These are phyloP conservation scores for Thalassaphorura encarpata DNA, from an alignment of 1,140 invertebrate species.

Conservation along the genomic window DNA sequence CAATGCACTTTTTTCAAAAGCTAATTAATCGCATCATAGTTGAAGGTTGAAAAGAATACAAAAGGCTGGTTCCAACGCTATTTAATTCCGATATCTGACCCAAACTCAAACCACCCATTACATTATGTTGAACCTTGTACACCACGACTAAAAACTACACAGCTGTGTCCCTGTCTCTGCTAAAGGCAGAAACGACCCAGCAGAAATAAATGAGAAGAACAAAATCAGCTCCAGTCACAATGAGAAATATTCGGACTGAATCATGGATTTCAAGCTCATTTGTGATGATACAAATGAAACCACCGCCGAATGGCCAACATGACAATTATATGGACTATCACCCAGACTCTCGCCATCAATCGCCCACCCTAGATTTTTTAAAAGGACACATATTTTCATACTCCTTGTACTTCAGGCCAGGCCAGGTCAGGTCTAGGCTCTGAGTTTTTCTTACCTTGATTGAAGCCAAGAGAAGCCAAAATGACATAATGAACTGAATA, in stretches of 20 bases:
- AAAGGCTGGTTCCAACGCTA: too few relatives aligned
- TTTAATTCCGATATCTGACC: too few relatives aligned
- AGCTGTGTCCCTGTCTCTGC: too few relatives aligned
- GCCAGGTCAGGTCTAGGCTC: background rate
- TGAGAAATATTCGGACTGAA: constrained; percentile 13
- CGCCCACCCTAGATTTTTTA: constrained; percentile 2
- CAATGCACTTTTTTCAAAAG: too few relatives aligned
- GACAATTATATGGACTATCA: constrained; percentile 11
- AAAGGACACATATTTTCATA: background rate
- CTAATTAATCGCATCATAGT: too few relatives aligned
- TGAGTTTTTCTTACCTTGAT: constrained; percentile 15
- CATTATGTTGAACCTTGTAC: too few relatives aligned
- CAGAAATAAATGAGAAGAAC: constrained; percentile 21
- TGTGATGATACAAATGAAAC: constrained; percentile 25
- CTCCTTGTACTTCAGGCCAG: background rate
- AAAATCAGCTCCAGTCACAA: constrained; percentile 24
- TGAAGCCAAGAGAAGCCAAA: constrained; percentile 27
- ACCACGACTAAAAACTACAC: too few relatives aligned
- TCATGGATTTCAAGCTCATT: constrained; percentile 24
- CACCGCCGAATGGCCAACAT: constrained; percentile 22
- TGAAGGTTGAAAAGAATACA: too few relatives aligned
- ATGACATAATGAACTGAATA: constrained; percentile 28
- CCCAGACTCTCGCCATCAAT: constrained; percentile 19
- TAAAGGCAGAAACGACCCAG: constrained; percentile 14
- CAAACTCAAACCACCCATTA: too few relatives aligned